These are phyloP conservation scores for Leptinotarsa rubiginosa DNA, from an alignment of 2,888 invertebrate genomes.

Conservation along the genomic window DNA sequence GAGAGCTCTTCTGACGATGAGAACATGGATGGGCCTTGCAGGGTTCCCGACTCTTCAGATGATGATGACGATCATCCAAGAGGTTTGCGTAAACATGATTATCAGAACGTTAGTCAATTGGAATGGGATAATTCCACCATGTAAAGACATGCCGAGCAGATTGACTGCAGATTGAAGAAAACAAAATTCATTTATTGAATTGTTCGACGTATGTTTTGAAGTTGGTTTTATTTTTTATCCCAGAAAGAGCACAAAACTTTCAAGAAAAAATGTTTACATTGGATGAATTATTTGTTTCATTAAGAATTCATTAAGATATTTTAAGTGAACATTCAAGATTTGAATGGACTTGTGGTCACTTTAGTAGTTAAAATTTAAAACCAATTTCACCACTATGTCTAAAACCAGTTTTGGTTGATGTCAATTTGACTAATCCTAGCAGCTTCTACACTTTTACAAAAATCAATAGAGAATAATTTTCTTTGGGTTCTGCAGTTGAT, in stretches of 20 bases:
- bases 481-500: constrained; percentile 21
- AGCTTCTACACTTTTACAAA: background rate
- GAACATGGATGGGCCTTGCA: constrained; percentile 64
- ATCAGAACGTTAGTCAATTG: constrained; percentile 80
- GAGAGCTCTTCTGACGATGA: constrained; percentile 64
- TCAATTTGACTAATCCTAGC: background rate
- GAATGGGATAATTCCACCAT: constrained; percentile 86
- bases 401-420: background rate
- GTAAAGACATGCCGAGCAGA: constrained; percentile 63
- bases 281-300: too few relatives aligned
- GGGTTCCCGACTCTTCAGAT: constrained; percentile 70
- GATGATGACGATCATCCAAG: constrained; percentile 66
- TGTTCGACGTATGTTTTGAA: background rate
- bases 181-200: background rate
- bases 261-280: too few relatives aligned
- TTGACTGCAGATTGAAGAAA: constrained; percentile 18
- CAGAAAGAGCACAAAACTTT: too few relatives aligned
- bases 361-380: too few relatives aligned
- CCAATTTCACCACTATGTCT: too few relatives aligned
- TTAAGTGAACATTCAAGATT: too few relatives aligned
- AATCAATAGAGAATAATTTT: background rate
- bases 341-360: too few relatives aligned
- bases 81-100: constrained; percentile 69
- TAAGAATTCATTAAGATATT: too few relatives aligned
- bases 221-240: too few relatives aligned